A percentile compares a stretch with the other conserved stretches of the same genome.
Evolutionary conservation across 2,113 vertebrate species (phyloP).

Genomic region (Podiceps cristatus): DNA sequence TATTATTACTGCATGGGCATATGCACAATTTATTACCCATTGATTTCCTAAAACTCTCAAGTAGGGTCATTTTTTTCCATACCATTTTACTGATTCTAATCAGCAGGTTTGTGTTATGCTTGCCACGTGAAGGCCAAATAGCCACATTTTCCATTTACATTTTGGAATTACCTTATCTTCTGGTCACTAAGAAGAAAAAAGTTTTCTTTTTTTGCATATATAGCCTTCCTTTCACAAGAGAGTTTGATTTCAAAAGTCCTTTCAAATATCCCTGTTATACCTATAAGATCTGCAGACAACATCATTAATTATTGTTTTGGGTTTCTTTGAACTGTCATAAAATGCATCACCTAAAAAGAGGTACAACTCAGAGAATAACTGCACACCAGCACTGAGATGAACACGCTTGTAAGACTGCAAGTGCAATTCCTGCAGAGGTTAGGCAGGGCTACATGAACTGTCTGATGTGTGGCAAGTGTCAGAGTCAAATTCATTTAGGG

Average conservation of each 20-base stretch:
- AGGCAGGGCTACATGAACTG: neutral
- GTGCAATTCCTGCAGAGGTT: neutral
- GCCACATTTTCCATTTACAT: neutral
- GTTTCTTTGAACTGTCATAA: neutral
- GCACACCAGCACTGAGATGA: neutral
- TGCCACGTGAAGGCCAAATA: conserved; percentile 20
- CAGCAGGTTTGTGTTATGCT: neutral
- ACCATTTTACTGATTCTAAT: neutral
- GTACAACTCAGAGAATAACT: neutral
- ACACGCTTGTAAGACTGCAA: neutral
- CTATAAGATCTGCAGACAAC: neutral
- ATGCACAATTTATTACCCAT: neutral
- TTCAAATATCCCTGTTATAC: neutral
- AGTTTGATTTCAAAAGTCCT: neutral
- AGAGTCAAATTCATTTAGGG: neutral
- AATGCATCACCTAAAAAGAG: neutral
- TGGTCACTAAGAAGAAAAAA: neutral
- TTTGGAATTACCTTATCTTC: neutral
- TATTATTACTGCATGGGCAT: neutral
- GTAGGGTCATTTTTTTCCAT: neutral
- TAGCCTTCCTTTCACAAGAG: neutral
- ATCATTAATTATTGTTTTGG: neutral
- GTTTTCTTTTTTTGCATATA: neutral
- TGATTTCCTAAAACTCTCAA: neutral
- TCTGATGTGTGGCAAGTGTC: neutral